phyloP scores from a whole-genome alignment of 1,140 invertebrate genomes.

The Caerostris extrusa region DNA sequence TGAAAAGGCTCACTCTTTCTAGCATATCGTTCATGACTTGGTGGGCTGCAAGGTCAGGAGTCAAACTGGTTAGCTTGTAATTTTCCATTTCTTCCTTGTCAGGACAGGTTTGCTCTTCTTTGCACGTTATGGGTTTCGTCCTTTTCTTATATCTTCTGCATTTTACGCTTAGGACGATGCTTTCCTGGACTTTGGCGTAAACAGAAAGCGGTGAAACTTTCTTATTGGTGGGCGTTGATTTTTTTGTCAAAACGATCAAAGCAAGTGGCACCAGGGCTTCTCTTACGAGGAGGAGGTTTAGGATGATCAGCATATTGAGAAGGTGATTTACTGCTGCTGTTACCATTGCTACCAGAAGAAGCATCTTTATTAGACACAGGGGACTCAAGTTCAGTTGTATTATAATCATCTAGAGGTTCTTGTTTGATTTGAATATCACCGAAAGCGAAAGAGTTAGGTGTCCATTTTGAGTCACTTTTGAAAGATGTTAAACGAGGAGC shows the following conservation, averaged over 20 bases:
- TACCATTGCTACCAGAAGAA: background rate
- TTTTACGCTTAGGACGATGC: constrained; percentile 53
- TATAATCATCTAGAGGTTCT: constrained; percentile 60
- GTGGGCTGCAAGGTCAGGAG: constrained; percentile 57
- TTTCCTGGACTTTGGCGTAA: constrained; percentile 73
- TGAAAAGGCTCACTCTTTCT: constrained; percentile 24
- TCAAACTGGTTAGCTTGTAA: constrained; percentile 55
- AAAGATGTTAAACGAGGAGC: constrained; percentile 48
- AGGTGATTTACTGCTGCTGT: background rate
- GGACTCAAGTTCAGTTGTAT: background rate
- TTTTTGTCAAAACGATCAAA: constrained; percentile 71
- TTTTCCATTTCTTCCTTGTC: constrained; percentile 56
- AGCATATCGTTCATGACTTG: constrained; percentile 47
- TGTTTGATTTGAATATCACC: constrained; percentile 56
- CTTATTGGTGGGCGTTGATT: constrained; percentile 62
- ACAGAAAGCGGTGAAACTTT: constrained; percentile 73
- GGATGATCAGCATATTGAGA: background rate
- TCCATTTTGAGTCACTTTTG: constrained; percentile 70
- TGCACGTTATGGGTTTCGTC: constrained; percentile 48
- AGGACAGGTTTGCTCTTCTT: constrained; percentile 50
- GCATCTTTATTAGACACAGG: background rate
- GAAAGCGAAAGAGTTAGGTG: constrained; percentile 62
- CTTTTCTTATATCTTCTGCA: constrained; percentile 74
- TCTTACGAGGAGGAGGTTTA: constrained; percentile 34
- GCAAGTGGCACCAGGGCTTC: constrained; percentile 54